These are phyloP conservation scores for Lycocorax pyrrhopterus DNA, from an alignment of 2,113 vertebrate genomes.

Conservation along the genomic window DNA sequence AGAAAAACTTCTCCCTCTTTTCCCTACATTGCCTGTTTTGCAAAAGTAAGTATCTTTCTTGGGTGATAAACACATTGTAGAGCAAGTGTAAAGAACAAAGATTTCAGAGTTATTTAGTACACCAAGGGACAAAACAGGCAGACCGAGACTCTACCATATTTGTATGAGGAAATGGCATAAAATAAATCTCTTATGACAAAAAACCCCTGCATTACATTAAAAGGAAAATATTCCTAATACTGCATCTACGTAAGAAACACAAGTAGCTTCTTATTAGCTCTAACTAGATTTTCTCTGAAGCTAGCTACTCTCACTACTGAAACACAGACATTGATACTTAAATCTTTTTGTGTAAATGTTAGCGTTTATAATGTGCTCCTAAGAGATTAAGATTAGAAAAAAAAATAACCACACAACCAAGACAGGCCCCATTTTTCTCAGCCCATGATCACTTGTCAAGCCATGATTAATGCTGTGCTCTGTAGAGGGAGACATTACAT, in stretches of 20 bases:
- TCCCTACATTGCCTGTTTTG: rapidly evolving
- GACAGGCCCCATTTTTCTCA: conserved; percentile 67
- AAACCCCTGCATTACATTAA: conserved; percentile 20
- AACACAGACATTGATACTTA: conserved; percentile 53
- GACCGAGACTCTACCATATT: background rate
- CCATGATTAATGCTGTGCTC: conserved; percentile 80
- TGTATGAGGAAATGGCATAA: background rate
- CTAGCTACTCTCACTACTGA: conserved; percentile 51
- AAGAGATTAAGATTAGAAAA: conserved; percentile 55
- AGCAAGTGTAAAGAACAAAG: background rate
- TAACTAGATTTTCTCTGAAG: conserved; percentile 67
- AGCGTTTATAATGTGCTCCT: conserved; percentile 66
- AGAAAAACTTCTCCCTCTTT: background rate
- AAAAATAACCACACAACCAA: conserved; percentile 65
- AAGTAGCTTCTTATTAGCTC: conserved; percentile 49
- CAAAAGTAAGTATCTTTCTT: background rate
- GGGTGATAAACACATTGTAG: background rate
- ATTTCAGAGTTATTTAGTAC: background rate
- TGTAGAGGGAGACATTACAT: conserved; percentile 80
- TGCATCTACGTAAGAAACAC: background rate
- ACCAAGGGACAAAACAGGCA: background rate
- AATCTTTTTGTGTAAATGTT: conserved; percentile 63
- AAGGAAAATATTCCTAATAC: conserved; percentile 12
- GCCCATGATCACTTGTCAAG: conserved; percentile 70
- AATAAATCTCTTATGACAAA: background rate